These are phyloP conservation scores for Ailurus styani DNA, from an alignment of 2,113 vertebrate species.

Conservation along the genomic window DNA sequence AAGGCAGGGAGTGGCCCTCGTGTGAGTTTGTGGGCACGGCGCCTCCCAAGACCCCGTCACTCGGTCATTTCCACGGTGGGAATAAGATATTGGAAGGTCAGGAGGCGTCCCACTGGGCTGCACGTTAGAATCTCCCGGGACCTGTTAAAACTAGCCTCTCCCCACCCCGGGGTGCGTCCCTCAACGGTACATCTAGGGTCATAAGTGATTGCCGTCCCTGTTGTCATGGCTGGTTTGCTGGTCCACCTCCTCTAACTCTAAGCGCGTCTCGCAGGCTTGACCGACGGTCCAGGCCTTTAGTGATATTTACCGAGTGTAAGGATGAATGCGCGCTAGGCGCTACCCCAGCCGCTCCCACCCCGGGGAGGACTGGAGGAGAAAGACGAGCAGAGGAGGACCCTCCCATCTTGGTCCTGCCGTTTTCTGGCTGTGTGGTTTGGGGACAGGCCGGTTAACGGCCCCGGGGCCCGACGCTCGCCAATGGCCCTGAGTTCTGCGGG, in stretches of 20 bases:
- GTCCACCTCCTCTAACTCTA: neutral
- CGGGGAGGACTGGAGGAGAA: neutral
- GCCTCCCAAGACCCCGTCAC: no score
- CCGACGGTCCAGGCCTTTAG: neutral
- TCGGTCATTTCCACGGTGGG: neutral
- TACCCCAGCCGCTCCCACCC: neutral
- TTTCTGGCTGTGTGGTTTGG: neutral
- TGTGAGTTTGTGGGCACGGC: neutral
- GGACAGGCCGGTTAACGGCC: neutral
- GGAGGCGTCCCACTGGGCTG: neutral
- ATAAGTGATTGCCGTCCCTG: accelerated
- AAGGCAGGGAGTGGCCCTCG: neutral
- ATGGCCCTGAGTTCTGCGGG: no score
- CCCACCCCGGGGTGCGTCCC: neutral
- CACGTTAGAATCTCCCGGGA: neutral
- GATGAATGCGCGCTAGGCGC: no score
- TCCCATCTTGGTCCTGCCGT: neutral
- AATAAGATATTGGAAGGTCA: no score
- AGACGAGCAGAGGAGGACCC: neutral
- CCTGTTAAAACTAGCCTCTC: accelerated
- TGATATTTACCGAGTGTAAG: no score
- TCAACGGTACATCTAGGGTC: neutral
- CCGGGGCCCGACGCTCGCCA: accelerated
- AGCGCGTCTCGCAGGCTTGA: no score
- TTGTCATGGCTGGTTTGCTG: neutral